Base-by-base conservation (phyloP, 2,888 invertebrate species). In the Melinaea marsaeus region DNA sequence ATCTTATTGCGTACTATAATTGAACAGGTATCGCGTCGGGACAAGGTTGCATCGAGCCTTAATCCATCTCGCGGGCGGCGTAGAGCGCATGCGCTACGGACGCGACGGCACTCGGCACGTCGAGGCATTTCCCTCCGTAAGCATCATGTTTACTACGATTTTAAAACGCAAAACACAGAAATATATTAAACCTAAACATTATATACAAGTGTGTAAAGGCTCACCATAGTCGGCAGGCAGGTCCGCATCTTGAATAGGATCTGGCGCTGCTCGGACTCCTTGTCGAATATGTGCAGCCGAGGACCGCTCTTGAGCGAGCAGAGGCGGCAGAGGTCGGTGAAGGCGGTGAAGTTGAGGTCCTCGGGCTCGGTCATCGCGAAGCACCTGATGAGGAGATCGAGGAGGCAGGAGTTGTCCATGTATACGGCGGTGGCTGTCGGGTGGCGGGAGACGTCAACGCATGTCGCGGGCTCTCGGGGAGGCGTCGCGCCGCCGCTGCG, bases 211-310 rank as follows among this genome's bases (percentile, higher is more conserved):
- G 42, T 55, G 47, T 57, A 69, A 71, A 69, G 66, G 65, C 69
- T 93, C 84, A 94, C 94, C 92, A 93, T 93, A 80, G 93, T 92
- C 65, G 94, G 93, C 80, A 94, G 88, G 77, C 94, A 92, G 74
- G 94, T 93, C 77, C 94, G 92, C 78, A 94, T 91, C 81, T 94
- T 94, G 80, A 93, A 94, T 64, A 94, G 88, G 72, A 94, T 88
- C 85, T 94, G 94, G 73, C 94, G 88, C 80, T 94, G 94, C 79
- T 94, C 94, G 60, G 94, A 93, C 80, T 94, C 94, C 80, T 94
- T 93, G 79, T 94, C 94, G 81, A 94, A 94, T 78, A 94, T 93
- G 80, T 94, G 93, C 73, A 94, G 91, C 81, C 94, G 91, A 72
- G 94, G 93, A 70, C 93, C 94, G 79, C 93, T 93, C 85, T 93